Base-by-base conservation (phyloP, 2,888 invertebrate species). In the Heliconius sara region DNA sequence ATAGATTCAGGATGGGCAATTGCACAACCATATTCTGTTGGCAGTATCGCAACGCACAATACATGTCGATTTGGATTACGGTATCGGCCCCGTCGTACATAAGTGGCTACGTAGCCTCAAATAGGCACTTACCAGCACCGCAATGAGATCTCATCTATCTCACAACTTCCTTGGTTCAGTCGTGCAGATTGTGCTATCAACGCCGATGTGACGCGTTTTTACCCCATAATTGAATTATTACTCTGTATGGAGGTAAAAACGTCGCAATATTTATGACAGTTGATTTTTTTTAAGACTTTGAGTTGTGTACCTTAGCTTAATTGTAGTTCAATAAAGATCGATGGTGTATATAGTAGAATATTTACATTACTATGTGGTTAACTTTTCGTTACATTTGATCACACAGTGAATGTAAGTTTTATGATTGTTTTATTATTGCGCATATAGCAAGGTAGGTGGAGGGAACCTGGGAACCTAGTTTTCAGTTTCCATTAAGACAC, bases 151-250 rank as follows among this genome's bases (percentile, higher is more conserved):
- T 43, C 70, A 70, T 70, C 70, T 47, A 39, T 90, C 88, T 89
- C 89, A 87, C 88, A 89, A 91, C 91, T 91, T 92, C 90, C 92
- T 89, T 87, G 85, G 89, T 89, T 90, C 87, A 88, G 92, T 93
- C 89, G 87, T 87, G 88, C 87, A 92, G 92, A 93, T 82, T 92
- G 89, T 89, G 89, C 91, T 91, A 92, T 92, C 92, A 88, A 85
- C 87, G 86, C 83, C 88, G 90, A 90, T 90, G 90, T 87, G 91
- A 89, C 90, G 87, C 88, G 89, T 88, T 90, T 90, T 92, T 90
- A 89, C 87, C 87, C 87, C 89, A 88, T 92, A 93, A 93, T 92
- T 93, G 91, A 93, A 91, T 93, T 92, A 93, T 91, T 89, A 91
- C 89, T 85, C 84, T 84, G 84, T 77, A 76, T 84, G 84, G 87